Evolutionary conservation across 2,797 vertebrate species (phyloP), one percentile per base, ranked within the genome.

Genomic region (Pseudomugil gertrudae): DNA sequence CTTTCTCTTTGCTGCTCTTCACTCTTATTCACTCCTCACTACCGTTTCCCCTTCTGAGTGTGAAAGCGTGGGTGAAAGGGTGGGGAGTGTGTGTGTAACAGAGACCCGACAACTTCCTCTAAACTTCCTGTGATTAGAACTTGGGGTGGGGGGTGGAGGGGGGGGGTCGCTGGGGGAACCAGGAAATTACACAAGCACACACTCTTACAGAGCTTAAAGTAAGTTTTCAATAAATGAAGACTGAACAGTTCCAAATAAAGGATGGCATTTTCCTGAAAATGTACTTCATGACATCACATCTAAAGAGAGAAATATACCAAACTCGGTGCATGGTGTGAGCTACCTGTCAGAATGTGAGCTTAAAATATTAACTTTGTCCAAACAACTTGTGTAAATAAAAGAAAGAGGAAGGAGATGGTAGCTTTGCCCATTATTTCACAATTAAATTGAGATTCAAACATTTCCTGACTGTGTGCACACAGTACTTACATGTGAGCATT

Each of bases 81-180:
- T 27, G 36, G 52, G 11, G 38, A 61, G 69, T 33, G 33, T 30
- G 43, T 66, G 30, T 72, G 17, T 56, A 54, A 68, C 33, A 40
- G 69, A 71, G 80, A 81, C 75, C 71, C 54, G 67, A 86, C 83
- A 83, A 84, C 84, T 88, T 89, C 86, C 84, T 86, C 79, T 86
- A 48, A 59, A 75, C 85, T 87, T 89, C 86, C 88, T 91, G 87
- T 87, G 86, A 88, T 90, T 86, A 84, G 69, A 87, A 78, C 68
- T 71, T 5, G 52, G 29, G n/a, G n/a, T n/a, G n/a, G n/a, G n/a
- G n/a, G n/a, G n/a, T n/a, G n/a, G n/a, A n/a, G n/a, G n/a, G n/a
- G n/a, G n/a, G 78, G 80, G 81, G 74, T 72, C 87, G 79, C 23
- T 55, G 79, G 66, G 71, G 83, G 77, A 83, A 79, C 78, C 74